These are phyloP conservation scores for Xerus inauris DNA, from an alignment of 2,113 vertebrate species.

Conservation along the genomic window DNA sequence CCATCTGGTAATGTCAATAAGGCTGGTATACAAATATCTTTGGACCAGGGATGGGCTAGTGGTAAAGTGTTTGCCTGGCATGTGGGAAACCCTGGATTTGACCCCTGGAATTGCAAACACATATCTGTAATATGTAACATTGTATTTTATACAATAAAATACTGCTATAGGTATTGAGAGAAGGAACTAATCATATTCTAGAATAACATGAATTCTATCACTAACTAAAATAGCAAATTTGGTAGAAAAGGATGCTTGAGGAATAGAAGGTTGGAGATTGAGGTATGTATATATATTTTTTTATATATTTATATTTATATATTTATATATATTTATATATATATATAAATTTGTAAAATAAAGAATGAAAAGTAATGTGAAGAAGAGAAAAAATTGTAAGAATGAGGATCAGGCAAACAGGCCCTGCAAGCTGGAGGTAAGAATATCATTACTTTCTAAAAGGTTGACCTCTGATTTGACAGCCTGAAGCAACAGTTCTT, in stretches of 20 bases:
- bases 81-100: background rate
- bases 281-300: background rate
- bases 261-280: background rate
- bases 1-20: background rate
- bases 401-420: background rate
- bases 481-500: background rate
- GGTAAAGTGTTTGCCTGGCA: background rate
- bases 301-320: no score
- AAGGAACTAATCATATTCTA: background rate
- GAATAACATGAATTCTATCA: background rate
- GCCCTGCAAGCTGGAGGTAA: background rate
- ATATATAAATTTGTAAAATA: background rate
- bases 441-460: background rate
- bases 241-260: background rate
- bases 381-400: background rate
- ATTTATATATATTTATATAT: background rate
- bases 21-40: background rate
- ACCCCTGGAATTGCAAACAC: background rate
- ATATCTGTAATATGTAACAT: background rate
- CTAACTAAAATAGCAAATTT: background rate
- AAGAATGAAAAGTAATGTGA: constrained; percentile 30
- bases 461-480: background rate
- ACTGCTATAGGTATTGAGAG: background rate
- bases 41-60: background rate
- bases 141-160: background rate